Base-by-base conservation (phyloP, 2,113 vertebrate genomes). In the Gallinago paraguaiae region DNA sequence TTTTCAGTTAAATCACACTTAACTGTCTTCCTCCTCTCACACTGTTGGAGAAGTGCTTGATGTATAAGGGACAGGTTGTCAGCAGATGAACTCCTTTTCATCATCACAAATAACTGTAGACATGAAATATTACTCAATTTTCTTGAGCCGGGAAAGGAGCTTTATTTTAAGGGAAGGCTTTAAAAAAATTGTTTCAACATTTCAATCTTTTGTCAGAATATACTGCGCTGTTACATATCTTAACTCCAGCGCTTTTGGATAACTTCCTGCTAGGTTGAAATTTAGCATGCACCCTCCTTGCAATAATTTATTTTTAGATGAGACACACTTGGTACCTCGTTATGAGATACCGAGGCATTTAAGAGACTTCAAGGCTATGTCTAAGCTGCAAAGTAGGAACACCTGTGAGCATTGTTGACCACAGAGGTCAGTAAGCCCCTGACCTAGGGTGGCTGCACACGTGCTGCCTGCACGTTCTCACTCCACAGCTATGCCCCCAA, bases 51-150 rank as follows among this genome's bases (percentile, higher is more conserved):
- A 83, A 94, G 74, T 1, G 3, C 30, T 92, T 89, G 82, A 83
- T 89, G 70, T 94, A 41, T 82, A 94, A 65, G 82, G 70, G 95
- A 90, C 88, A 91, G 83, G 63, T 76, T 96, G 88, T 96, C 95
- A 96, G 74, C 53, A 92, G 86, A 91, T 31, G 12, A 91, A 51
- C 83, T 95, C 63, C 88, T 93, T 95, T 97, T 96, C 88, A 93
- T 94, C 83, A 88, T 92, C 83, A 85, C 77, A 96, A 95, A 89
- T 95, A 92, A 96, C 77, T 76, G 37, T 18, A 92, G 93, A 54
- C 83, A 39, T 94, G 93, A 96, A 96, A 94, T 94, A 92, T 87
- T 89, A 87, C 80, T 92, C 92, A 89, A 92, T 96, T 96, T 97
- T 88, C 86, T 90, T 64, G 39, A 88, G 69, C 57, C n/a, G 54